These are phyloP conservation scores for Acromyrmex heyeri DNA, from an alignment of 1,140 invertebrate genomes.

Conservation along the genomic window DNA sequence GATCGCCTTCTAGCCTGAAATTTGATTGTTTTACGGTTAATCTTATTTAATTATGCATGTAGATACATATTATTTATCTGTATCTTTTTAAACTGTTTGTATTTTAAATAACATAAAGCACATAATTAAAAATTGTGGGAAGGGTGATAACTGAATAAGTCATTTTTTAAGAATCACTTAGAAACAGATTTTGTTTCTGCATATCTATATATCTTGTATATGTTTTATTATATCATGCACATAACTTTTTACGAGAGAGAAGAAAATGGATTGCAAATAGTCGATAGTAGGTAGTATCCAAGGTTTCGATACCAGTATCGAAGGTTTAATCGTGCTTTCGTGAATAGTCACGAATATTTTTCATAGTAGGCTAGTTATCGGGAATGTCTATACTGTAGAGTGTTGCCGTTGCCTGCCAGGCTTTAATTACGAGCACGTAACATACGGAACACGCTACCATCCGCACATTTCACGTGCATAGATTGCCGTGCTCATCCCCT, in stretches of 20 bases:
- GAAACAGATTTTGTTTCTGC: not conserved
- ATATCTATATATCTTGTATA: not conserved
- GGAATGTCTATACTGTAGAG: slow-evolving; percentile 5
- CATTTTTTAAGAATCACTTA: not conserved
- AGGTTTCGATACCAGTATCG: not conserved
- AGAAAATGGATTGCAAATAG: not conserved
- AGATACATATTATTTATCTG: not conserved
- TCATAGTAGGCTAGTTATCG: slow-evolving; percentile 63
- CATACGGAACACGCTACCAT: slow-evolving; percentile 56
- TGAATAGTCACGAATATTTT: slow-evolving; percentile 54
- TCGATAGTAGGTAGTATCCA: too few relatives aligned
- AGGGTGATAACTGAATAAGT: not conserved
- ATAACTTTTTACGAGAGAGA: not conserved
- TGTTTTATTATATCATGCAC: not conserved
- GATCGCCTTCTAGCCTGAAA: too few relatives aligned
- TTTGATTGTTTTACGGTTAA: too few relatives aligned
- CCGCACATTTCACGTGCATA: slow-evolving; percentile 43
- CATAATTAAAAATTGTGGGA: not conserved
- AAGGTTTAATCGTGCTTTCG: slow-evolving; percentile 5
- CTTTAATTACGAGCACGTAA: slow-evolving; percentile 75
- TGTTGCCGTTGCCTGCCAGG: slow-evolving; percentile 59
- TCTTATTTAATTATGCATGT: not conserved
- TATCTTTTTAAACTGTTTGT: not conserved
- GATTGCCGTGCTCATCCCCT: slow-evolving; percentile 20
- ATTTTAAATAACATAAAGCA: not conserved